These are phyloP conservation scores for Ochropleura leucogaster DNA, from an alignment of 2,888 invertebrate genomes.

Conservation along the genomic window DNA sequence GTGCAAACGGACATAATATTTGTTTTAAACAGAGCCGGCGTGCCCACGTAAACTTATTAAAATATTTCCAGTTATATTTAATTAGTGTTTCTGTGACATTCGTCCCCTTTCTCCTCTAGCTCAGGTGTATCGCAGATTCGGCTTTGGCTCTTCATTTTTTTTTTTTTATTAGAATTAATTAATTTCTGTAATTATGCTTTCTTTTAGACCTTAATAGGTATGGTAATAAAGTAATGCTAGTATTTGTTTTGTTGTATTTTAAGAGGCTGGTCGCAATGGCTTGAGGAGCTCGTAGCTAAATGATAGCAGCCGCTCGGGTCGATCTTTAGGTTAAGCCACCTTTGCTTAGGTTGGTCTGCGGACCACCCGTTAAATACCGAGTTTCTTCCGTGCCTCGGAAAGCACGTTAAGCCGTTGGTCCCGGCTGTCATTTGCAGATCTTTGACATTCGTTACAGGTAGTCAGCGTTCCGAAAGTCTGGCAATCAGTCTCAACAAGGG, in stretches of 20 bases:
- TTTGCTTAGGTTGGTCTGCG: too few species aligned
- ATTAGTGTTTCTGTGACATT: constrained; percentile 87
- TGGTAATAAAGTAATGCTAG: constrained; percentile 9
- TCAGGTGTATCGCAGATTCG: constrained; percentile 79
- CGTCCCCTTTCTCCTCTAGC: constrained; percentile 79
- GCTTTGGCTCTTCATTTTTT: constrained; percentile 60
- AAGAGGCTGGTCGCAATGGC: neutral
- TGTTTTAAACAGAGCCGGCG: constrained; percentile 83
- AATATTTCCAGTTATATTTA: constrained; percentile 89
- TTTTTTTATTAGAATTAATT: constrained; percentile 55
- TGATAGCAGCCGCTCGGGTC: too few species aligned
- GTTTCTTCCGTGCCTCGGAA: too few species aligned
- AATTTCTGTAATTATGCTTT: constrained; percentile 54
- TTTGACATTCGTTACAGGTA: too few species aligned
- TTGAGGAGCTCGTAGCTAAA: neutral
- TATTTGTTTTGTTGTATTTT: constrained; percentile 4
- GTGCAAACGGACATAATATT: constrained; percentile 86
- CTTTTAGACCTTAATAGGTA: constrained; percentile 43
- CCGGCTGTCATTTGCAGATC: too few species aligned
- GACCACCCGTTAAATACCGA: too few species aligned
- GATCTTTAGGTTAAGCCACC: too few species aligned
- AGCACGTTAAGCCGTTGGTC: too few species aligned
- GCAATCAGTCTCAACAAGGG: too few species aligned
- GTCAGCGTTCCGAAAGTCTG: too few species aligned
- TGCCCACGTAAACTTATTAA: constrained; percentile 89